Evolutionary conservation across 2,888 invertebrate species (phyloP), one percentile per base, ranked within the genome.

Genomic region (Drosophila helvetica): DNA sequence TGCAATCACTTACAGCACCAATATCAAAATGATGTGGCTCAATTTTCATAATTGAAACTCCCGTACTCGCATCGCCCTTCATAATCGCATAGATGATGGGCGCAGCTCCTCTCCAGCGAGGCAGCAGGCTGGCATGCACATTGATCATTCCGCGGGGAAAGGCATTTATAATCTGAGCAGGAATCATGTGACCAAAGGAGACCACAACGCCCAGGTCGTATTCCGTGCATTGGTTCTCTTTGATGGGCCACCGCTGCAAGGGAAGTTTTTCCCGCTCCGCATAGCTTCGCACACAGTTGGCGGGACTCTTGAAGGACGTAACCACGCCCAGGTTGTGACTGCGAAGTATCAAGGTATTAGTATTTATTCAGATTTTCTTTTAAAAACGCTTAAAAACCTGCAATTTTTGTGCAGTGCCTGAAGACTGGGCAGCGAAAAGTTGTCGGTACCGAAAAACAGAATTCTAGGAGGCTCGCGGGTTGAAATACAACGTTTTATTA

Each of bases 71-170:
- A 90, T 98, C 98, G 12, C 97, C 97, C 90, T 96, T 94, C 83
- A 97, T 94, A 56, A 99, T 92, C 0, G 98, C 94, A 92, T 98
- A 95, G 58, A 96, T 94, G 53, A 98, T 96, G 0, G 99, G 99
- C 0, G 98, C 96, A 10, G 98, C 97, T 7, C 99, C 99, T 79
- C 98, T 93, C 97, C 98, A 98, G 61, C 96, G 93, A 0, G 99
- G 99, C 72, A 99, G 92, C 54, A 98, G 91, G 92, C 98, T 98
- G 0, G 96, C 97, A 92, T 99, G 99, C 0, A 98, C 96, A 93
- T 99, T 99, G 38, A 98, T 93, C 93, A 98, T 97, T 27, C 98
- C 98, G 85, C 96, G 97, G 63, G 96, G 96, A 92, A 98, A 98
- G 66, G 94, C 93, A 9, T 94, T 92, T 33, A 99, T 96, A 0